A percentile compares a stretch with the other conserved stretches of the same genome.
phyloP scores from a whole-genome alignment of 2,113 vertebrate genomes.

The Gnathonemus echidnorhynchus region DNA sequence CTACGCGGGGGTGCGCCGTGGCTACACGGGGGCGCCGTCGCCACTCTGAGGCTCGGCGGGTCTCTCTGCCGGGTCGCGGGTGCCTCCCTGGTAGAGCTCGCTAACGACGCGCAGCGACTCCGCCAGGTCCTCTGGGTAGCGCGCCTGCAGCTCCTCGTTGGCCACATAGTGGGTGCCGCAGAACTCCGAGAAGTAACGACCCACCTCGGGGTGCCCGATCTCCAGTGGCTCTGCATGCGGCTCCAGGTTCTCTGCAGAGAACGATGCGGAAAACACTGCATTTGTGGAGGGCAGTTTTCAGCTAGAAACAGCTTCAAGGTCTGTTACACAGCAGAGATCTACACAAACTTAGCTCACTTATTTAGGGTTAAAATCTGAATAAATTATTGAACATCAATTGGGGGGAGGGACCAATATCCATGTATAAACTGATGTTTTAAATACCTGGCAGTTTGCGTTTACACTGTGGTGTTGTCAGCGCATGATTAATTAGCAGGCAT shows the following conservation, averaged over 20 bases:
- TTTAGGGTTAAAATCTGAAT: neutral
- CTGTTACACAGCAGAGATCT: neutral
- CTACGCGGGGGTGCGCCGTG: slow-evolving; percentile 31
- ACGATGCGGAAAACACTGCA: slow-evolving; percentile 15
- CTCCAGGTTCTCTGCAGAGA: slow-evolving; percentile 82
- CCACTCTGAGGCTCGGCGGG: slow-evolving; percentile 33
- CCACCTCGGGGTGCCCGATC: slow-evolving; percentile 86
- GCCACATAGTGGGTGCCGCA: slow-evolving; percentile 72
- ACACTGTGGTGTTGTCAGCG: neutral
- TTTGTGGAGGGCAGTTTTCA: neutral
- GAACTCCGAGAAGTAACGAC: slow-evolving; percentile 90
- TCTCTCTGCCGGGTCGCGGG: slow-evolving; percentile 24
- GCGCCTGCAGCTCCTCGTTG: slow-evolving; percentile 77
- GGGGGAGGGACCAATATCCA: neutral
- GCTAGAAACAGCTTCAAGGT: neutral
- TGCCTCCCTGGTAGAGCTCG: slow-evolving; percentile 69
- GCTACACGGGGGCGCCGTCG: slow-evolving; percentile 36
- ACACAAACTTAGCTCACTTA: neutral
- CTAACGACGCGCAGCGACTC: slow-evolving; percentile 66
- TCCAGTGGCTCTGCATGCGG: slow-evolving; percentile 78
- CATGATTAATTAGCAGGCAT: neutral
- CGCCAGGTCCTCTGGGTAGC: slow-evolving; percentile 78
- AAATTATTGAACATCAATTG: neutral
- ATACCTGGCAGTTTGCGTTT: neutral
- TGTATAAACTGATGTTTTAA: neutral